Conservation (phyloP, 2,797 vertebrate species). For the Pseudochromis fuscus region DNA sequence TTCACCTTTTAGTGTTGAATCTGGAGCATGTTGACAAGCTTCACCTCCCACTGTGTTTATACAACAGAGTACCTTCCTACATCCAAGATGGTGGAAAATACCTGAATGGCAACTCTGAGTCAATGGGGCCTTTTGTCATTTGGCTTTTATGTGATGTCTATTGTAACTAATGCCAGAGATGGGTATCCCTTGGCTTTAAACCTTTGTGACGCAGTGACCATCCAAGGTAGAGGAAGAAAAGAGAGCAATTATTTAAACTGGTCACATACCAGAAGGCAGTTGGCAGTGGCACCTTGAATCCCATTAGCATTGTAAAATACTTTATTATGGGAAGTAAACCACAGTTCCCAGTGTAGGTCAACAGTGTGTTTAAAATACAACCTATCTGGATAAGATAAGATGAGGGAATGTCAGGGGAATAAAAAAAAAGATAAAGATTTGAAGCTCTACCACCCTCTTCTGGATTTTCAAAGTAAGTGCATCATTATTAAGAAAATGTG, state of each 20-base stretch:
- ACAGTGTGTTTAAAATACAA: slow-evolving; percentile 36
- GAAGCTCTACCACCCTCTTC: slow-evolving; percentile 34
- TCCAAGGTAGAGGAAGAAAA: slow-evolving; percentile 13
- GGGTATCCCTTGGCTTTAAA: background rate
- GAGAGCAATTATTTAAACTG: slow-evolving; percentile 17
- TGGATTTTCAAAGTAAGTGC: slow-evolving; percentile 26
- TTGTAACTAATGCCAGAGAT: background rate
- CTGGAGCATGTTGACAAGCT: background rate
- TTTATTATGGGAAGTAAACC: slow-evolving; percentile 37
- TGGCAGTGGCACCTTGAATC: slow-evolving; percentile 27
- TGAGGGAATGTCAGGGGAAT: slow-evolving; percentile 18
- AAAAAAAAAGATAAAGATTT: slow-evolving; percentile 4
- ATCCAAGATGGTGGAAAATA: background rate
- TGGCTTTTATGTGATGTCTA: background rate
- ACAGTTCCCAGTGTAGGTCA: slow-evolving; percentile 15
- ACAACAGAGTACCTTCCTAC: slow-evolving; percentile 26
- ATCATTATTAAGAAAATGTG: too few relatives aligned
- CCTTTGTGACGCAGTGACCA: background rate
- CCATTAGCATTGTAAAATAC: slow-evolving; percentile 38
- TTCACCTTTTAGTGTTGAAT: slow-evolving; percentile 19
- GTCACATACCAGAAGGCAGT: slow-evolving; percentile 10
- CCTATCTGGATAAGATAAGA: slow-evolving; percentile 40
- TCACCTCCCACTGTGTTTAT: slow-evolving; percentile 12
- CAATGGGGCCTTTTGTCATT: background rate
- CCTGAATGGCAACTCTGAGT: slow-evolving; percentile 8